phyloP scores from a whole-genome alignment of 2,113 vertebrate genomes.

The Microtus richardsoni region DNA sequence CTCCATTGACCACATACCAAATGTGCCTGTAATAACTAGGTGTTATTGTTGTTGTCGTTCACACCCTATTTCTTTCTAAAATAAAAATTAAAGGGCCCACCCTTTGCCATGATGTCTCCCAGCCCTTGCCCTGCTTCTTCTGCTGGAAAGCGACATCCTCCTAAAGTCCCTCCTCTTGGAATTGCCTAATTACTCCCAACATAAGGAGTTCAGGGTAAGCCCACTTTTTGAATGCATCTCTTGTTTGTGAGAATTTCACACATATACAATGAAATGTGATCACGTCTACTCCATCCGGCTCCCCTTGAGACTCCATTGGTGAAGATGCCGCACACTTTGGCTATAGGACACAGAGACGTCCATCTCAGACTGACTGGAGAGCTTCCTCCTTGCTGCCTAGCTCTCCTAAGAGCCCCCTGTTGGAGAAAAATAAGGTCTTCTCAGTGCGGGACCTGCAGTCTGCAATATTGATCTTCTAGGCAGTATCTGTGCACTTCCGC shows the following conservation, averaged over 20 bases:
- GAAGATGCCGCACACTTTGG: not conserved
- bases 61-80: not conserved
- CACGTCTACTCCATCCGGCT: too few relatives aligned
- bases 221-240: not conserved
- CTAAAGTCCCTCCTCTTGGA: not conserved
- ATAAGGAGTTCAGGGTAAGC: not conserved
- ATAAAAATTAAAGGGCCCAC: not conserved
- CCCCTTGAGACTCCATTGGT: too few relatives aligned
- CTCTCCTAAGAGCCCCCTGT: not conserved
- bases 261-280: not conserved
- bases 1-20: not conserved
- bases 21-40: too few relatives aligned
- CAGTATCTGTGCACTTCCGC: too few relatives aligned
- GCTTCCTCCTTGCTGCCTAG: not conserved
- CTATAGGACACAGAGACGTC: not conserved
- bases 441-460: too few relatives aligned
- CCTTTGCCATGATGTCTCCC: not conserved
- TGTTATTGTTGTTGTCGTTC: not conserved
- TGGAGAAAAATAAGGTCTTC: not conserved
- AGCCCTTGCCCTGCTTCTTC: not conserved
- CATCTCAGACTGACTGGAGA: not conserved
- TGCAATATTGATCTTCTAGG: too few relatives aligned
- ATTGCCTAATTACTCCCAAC: not conserved
- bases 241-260: not conserved
- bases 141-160: not conserved